Base-by-base conservation (phyloP, 2,888 invertebrate species). In the Baccha elongata region DNA sequence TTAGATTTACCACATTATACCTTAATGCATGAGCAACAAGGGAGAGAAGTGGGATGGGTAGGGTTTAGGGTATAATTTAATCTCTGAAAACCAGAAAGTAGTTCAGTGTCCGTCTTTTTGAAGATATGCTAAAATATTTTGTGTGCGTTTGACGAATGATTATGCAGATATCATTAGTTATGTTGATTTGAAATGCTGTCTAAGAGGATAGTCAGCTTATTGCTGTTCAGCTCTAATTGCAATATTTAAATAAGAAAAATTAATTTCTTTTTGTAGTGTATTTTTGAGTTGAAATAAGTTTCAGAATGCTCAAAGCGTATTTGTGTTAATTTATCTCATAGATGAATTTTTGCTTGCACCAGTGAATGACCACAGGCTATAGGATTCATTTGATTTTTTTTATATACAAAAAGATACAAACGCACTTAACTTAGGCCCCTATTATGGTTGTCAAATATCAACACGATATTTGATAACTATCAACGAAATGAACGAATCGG, bases 1-100 rank as follows among this genome's bases (percentile, higher is more conserved):
- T 73, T 13, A 11, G 19, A 32, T 50, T n/a, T 23, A 19, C 4
- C 11, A 17, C 21, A 46, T n/a, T n/a, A 53, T 55, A 53, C 5
- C 3, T 23, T 23, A 23, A 23, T 32, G 29, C 32, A 48, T 40
- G 58, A 42, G 17, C 29, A 11, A 8, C 8, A 8, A 7, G 7
- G 37, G 17, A 21, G 32, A 32, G 23, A 42, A n/a, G n/a, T n/a
- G n/a, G n/a, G n/a, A n/a, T n/a, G n/a, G n/a, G n/a, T n/a, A n/a
- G n/a, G n/a, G n/a, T n/a, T n/a, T n/a, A n/a, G 40, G 48, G 40
- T 65, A n/a, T n/a, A 48, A 65, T 73, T 65, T 65, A 53, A 53
- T 65, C 13, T 26, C 29, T 32, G 23, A 3, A 23, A 15, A 23
- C n/a, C 6, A 55, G 19, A 48, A 55, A 13, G n/a, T 21, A 1